Evolutionary conservation across 2,113 vertebrate species (phyloP).

Genomic region (Carettochelys insculpta): DNA sequence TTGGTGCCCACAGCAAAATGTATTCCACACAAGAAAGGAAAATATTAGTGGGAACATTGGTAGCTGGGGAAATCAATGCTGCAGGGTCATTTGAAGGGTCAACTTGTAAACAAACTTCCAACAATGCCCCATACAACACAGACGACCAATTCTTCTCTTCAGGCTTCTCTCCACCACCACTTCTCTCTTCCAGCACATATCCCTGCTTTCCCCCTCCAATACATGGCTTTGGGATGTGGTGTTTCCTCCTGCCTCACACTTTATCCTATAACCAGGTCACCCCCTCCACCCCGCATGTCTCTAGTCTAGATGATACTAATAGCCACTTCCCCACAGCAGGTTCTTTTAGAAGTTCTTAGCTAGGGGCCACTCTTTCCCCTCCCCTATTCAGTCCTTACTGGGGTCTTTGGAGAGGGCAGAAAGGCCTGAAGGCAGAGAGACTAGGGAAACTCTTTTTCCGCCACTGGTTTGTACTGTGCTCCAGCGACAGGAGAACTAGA

Average conservation of each 20-base stretch:
- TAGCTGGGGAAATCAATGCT: not conserved
- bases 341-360: not conserved
- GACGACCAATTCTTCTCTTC: not conserved
- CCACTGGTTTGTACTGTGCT: not conserved
- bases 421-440: not conserved
- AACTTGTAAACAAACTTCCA: not conserved
- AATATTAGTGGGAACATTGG: too few species aligned
- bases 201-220: not conserved
- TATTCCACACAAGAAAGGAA: too few species aligned
- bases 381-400: not conserved
- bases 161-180: not conserved
- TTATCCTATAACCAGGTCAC: not conserved
- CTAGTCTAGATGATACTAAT: not conserved
- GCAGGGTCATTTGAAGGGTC: not conserved
- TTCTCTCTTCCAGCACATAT: not conserved
- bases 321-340: not conserved
- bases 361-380: rapidly evolving
- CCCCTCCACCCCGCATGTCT: not conserved
- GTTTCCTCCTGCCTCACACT: not conserved
- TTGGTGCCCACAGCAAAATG: too few species aligned
- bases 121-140: rapidly evolving
- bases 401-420: not conserved
- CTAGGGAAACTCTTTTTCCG: not conserved
- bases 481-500: not conserved
- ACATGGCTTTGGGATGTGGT: not conserved